Base-by-base conservation (phyloP, 2,888 invertebrate species). In the Spatulosminthurus flaviceps region DNA sequence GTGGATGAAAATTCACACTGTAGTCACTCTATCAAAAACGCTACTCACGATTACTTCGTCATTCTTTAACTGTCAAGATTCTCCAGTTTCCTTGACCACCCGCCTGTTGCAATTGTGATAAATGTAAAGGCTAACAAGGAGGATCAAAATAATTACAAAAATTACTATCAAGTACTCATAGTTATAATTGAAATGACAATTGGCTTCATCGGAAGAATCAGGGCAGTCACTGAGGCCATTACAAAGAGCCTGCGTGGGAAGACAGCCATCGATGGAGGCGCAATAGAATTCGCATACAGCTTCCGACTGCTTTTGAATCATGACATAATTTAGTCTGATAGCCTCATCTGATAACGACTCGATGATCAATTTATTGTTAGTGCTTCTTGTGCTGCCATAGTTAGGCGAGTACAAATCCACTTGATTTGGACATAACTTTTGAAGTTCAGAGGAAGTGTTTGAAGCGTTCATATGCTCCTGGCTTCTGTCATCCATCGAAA, bases 221-320 rank as follows among this genome's bases (percentile, higher is more conserved):
- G 84, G 84, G 61, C 85, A 85, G 75, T 84, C 82, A 43, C 79
- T 79, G 26, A 82, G 61, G 51, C 85, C 85, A 78, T 84, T 82
- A 76, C 84, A 85, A 61, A 85, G 81, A n/a, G 79, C 69, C 41
- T 75, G 61, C 19, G 16, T 71, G 22, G 79, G 78, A 77, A 81
- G 64, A 75, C 81, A 81, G 13, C 76, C 81, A 61, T 70, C 71
- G 34, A 81, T 81, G 19, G 77, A 72, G 13, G 61, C 19, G 41
- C 81, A 81, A 21, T 79, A 79, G 64, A 77, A 79, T 11, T 79
- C 81, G 69, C 81, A 79, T 7, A 41, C 41, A 13, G 79, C 64
- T 61, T 81, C 81, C 9, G 69, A 41, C 70, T 60, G 75, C 24
- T 75, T 79, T 24, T 79, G 78, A 41, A 78, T 43, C 78, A 78